These are phyloP conservation scores for Silurus glanis DNA, from an alignment of 2,113 vertebrate species.

Conservation along the genomic window DNA sequence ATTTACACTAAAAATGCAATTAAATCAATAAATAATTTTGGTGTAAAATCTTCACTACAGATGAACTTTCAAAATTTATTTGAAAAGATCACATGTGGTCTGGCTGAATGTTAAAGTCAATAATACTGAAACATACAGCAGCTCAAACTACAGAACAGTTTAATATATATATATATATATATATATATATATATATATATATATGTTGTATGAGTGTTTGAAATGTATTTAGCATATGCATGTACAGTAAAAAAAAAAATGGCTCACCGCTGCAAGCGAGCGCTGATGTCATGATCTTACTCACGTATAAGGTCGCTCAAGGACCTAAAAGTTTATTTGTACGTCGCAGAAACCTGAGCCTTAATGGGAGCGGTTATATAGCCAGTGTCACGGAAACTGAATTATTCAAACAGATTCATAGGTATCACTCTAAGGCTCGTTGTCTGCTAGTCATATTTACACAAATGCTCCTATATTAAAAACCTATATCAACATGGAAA, in stretches of 20 bases:
- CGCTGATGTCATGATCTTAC: constrained; percentile 56
- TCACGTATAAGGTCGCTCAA: constrained; percentile 24
- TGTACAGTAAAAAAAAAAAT: not conserved
- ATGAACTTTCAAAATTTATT: not conserved
- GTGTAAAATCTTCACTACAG: not conserved
- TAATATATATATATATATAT: too few species aligned
- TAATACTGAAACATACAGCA: not conserved
- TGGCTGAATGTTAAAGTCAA: too few species aligned
- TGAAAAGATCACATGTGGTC: not conserved
- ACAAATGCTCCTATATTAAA: not conserved
- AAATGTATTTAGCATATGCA: not conserved
- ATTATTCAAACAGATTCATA: constrained; percentile 45
- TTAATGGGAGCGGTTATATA: constrained; percentile 27
- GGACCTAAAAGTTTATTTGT: constrained; percentile 61
- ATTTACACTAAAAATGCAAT: not conserved
- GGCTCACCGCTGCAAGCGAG: constrained; percentile 61
- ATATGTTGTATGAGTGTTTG: constrained; percentile 33
- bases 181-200: too few species aligned
- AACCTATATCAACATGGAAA: not conserved
- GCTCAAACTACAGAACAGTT: too few species aligned
- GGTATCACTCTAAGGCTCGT: not conserved
- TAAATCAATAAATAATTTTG: too few species aligned
- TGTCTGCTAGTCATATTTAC: constrained; percentile 19
- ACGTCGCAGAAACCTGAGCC: constrained; percentile 64
- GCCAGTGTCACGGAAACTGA: constrained; percentile 25